Evolutionary conservation across 2,888 invertebrate species (phyloP).

Genomic region (Eupsilia transversa): DNA sequence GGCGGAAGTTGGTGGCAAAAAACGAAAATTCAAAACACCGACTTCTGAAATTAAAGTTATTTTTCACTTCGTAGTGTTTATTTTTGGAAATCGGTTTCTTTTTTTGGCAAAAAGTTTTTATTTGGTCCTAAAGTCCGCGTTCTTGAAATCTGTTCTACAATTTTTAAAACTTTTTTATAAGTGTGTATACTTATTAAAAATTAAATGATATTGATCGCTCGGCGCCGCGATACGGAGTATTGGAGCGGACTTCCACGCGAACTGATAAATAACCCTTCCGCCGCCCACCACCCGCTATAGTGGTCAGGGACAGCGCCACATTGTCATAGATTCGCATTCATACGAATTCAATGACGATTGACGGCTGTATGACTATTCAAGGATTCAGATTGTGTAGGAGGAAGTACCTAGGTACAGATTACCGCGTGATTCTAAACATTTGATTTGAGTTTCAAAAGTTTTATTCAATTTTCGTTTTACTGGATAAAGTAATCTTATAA

Average conservation of each 20-base stretch:
- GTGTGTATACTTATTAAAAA: slow-evolving; percentile 4
- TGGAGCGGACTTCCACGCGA: slow-evolving; percentile 65
- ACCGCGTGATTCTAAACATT: neutral
- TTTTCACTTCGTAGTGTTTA: too few species aligned
- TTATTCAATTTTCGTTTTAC: neutral
- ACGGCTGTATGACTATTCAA: neutral
- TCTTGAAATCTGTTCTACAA: neutral
- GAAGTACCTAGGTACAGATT: neutral
- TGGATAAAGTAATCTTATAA: neutral
- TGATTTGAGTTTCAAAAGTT: neutral
- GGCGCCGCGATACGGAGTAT: slow-evolving; percentile 44
- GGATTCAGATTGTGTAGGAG: slow-evolving; percentile 3
- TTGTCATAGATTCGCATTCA: slow-evolving; percentile 56
- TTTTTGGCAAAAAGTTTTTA: too few species aligned
- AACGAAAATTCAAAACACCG: too few species aligned
- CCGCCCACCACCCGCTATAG: slow-evolving; percentile 57
- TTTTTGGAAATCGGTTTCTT: too few species aligned
- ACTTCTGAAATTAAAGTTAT: too few species aligned
- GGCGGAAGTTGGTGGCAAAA: too few species aligned
- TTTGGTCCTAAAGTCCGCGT: neutral
- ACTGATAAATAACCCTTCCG: slow-evolving; percentile 54
- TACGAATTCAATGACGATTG: slow-evolving; percentile 46
- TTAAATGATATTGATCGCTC: slow-evolving; percentile 48
- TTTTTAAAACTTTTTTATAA: neutral
- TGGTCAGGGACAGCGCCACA: slow-evolving; percentile 60